Evolutionary conservation across 2,113 vertebrate species (phyloP).

Genomic region (Arvicanthis niloticus): DNA sequence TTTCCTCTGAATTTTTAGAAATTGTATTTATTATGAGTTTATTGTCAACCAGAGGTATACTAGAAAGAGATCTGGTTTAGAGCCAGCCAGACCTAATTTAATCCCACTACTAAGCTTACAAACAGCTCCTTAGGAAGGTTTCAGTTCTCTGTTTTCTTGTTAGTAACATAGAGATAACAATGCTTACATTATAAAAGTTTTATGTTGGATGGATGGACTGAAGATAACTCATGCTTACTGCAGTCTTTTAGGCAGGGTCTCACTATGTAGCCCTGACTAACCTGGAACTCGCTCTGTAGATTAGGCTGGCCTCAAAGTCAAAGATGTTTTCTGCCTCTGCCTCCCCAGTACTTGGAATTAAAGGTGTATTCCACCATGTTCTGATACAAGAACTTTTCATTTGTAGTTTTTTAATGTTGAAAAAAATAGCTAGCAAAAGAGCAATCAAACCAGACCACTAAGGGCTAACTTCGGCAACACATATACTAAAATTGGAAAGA

Average conservation of each 20-base stretch:
- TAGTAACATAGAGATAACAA: conserved; percentile 27
- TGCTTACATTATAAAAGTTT: not conserved
- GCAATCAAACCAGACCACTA: not conserved
- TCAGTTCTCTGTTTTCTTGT: conserved; percentile 42
- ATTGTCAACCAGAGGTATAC: not conserved
- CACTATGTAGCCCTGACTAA: not conserved
- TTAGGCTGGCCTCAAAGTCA: not conserved
- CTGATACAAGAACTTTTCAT: not conserved
- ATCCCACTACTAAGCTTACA: conserved; percentile 43
- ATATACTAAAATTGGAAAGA: not conserved
- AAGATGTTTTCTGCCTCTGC: not conserved
- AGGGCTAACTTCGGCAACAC: not conserved
- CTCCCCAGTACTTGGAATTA: not conserved
- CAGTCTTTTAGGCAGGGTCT: not conserved
- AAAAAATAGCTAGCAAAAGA: conserved; percentile 18
- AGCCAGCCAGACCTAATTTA: not conserved
- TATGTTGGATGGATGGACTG: not conserved
- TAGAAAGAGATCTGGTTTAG: conserved; percentile 27
- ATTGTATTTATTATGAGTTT: not conserved
- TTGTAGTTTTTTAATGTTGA: conserved; percentile 20
- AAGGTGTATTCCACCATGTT: not conserved
- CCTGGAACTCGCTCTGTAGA: not conserved
- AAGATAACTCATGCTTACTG: not conserved
- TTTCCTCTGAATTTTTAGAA: not conserved
- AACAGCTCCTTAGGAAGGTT: conserved; percentile 9